Percentiles rank a stretch among this genome's conserved stretches.
phyloP scores from a whole-genome alignment of 2,113 vertebrate genomes.

The Spea bombifrons region DNA sequence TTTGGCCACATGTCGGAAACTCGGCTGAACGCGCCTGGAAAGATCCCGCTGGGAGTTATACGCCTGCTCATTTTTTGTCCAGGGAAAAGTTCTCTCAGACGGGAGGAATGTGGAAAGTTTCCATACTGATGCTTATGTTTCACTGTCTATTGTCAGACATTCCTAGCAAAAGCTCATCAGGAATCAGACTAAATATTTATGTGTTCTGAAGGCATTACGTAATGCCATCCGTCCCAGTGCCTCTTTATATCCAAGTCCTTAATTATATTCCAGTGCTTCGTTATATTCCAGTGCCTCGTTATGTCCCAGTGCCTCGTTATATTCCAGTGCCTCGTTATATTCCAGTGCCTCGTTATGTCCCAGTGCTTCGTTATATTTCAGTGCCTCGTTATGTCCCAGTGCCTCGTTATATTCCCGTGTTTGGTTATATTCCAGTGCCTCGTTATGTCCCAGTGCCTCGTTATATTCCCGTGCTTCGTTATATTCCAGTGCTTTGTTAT shows the following conservation, averaged over 20 bases:
- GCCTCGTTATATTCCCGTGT: too few relatives aligned
- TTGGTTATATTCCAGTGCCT: too few relatives aligned
- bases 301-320: too few relatives aligned
- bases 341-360: too few relatives aligned
- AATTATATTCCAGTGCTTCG: too few relatives aligned
- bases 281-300: too few relatives aligned
- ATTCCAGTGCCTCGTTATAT: too few relatives aligned
- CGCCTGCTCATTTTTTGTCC: constrained; percentile 14
- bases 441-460: too few relatives aligned
- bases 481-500: too few relatives aligned
- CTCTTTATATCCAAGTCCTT: not conserved
- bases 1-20: constrained; percentile 30
- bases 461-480: too few relatives aligned
- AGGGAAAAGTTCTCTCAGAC: constrained; percentile 33
- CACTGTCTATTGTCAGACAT: constrained; percentile 17
- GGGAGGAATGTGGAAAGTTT: constrained; percentile 41
- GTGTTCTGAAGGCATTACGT: constrained; percentile 37
- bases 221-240: constrained; percentile 20
- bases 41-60: constrained; percentile 33
- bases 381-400: too few relatives aligned
- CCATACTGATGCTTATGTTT: constrained; percentile 33
- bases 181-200: constrained; percentile 48
- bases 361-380: too few relatives aligned
- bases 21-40: constrained; percentile 1
- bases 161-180: constrained; percentile 38